These are phyloP conservation scores for Cliona cf. orientalis DNA, from an alignment of 37 sponge, comb jelly and placozoan species.

Conservation along the genomic window DNA sequence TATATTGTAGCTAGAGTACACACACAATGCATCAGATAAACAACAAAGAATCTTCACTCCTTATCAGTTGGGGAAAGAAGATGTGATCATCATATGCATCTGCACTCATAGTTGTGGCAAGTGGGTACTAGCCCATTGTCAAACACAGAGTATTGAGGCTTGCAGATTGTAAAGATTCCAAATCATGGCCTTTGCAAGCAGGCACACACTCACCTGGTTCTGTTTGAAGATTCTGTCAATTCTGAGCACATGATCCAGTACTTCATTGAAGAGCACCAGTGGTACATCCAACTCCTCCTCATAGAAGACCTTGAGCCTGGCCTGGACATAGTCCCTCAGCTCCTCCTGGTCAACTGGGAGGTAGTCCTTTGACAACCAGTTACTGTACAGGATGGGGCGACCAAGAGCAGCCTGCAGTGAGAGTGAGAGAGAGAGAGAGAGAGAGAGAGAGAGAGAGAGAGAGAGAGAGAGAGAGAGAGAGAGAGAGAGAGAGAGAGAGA, in stretches of 20 bases:
- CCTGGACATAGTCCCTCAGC: slow-evolving; percentile 94
- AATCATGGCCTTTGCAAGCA: too few relatives aligned
- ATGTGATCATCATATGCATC: too few relatives aligned
- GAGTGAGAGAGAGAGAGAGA: neutral
- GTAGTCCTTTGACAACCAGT: slow-evolving; percentile 97
- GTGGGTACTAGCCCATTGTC: too few relatives aligned
- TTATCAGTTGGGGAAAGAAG: too few relatives aligned
- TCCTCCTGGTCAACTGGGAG: slow-evolving; percentile 91
- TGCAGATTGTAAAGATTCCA: too few relatives aligned
- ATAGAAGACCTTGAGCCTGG: slow-evolving; percentile 95
- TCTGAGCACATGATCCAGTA: slow-evolving; percentile 95
- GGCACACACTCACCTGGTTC: slow-evolving; percentile 80
- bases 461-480: neutral
- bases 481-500: neutral
- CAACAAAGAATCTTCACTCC: too few relatives aligned
- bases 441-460: neutral
- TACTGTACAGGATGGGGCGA: slow-evolving; percentile 95
- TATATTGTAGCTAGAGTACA: too few relatives aligned
- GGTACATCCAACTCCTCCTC: slow-evolving; percentile 98
- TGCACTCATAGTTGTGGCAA: too few relatives aligned
- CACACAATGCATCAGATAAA: too few relatives aligned
- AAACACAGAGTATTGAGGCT: too few relatives aligned
- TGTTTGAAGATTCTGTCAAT: slow-evolving; percentile 98
- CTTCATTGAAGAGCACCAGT: slow-evolving; percentile 96
- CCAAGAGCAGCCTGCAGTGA: slow-evolving; percentile 68